phyloP scores from a whole-genome alignment of 2,113 vertebrate genomes.

The Epinephelus moara region DNA sequence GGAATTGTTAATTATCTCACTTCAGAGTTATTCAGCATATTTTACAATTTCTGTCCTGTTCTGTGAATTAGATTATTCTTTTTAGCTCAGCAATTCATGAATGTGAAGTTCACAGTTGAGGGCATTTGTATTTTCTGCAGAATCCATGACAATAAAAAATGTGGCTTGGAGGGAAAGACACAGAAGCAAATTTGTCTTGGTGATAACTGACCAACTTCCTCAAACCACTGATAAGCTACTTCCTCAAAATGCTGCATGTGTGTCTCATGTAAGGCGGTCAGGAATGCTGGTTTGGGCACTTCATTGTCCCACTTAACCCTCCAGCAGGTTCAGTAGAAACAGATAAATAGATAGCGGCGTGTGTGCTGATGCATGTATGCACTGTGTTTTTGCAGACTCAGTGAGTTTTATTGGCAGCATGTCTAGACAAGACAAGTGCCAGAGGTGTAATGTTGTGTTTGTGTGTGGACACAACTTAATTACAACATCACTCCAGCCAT shows the following conservation, averaged over 20 bases:
- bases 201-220: slow-evolving; percentile 56
- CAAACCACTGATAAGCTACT: slow-evolving; percentile 32
- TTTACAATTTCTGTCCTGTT: not conserved
- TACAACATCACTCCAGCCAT: not conserved
- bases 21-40: not conserved
- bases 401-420: not conserved
- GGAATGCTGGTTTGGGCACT: not conserved
- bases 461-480: not conserved
- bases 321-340: not conserved
- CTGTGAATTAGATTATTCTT: not conserved
- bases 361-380: not conserved
- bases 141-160: not conserved
- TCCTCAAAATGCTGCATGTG: slow-evolving; percentile 24
- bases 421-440: slow-evolving; percentile 5
- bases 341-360: not conserved
- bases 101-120: not conserved
- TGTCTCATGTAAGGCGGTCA: not conserved
- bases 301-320: not conserved
- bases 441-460: not conserved
- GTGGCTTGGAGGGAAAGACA: not conserved
- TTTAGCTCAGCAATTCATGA: not conserved
- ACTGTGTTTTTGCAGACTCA: not conserved
- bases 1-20: too few relatives aligned
- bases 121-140: not conserved
- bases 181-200: not conserved